phyloP scores from a whole-genome alignment of 2,888 invertebrate species.

The Cryptus viduatorius region DNA sequence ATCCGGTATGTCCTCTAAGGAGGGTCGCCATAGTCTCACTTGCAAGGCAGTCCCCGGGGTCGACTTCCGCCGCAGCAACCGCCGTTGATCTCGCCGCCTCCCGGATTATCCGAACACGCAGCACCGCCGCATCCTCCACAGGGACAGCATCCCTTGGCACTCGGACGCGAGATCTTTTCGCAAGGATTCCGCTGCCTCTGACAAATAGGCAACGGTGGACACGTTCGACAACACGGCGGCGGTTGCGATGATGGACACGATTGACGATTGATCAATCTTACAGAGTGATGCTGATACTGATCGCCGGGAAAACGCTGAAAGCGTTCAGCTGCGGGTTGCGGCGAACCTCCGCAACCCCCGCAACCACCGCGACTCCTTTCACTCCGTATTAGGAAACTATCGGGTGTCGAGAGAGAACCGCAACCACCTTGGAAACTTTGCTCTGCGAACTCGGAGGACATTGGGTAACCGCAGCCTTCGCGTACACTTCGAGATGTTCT shows the following conservation, averaged over 20 bases:
- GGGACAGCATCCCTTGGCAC: slow-evolving; percentile 66
- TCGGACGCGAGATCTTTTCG: slow-evolving; percentile 19
- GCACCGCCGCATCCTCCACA: slow-evolving; percentile 72
- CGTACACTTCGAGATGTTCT: slow-evolving; percentile 1
- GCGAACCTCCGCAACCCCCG: slow-evolving; percentile 65
- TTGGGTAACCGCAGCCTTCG: slow-evolving; percentile 7
- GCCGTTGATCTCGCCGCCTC: slow-evolving; percentile 33
- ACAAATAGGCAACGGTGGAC: slow-evolving; percentile 48
- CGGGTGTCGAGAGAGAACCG: slow-evolving; percentile 11
- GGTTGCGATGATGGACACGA: slow-evolving; percentile 56
- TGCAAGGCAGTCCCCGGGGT: slow-evolving; percentile 67
- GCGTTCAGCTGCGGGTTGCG: slow-evolving; percentile 32
- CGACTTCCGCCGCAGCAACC: slow-evolving; percentile 69
- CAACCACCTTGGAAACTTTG: slow-evolving; percentile 35
- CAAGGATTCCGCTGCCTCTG: slow-evolving; percentile 38
- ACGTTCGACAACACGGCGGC: slow-evolving; percentile 54
- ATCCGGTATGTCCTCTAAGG: background rate
- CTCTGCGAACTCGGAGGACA: background rate
- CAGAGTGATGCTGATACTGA: slow-evolving; percentile 28
- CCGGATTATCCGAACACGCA: slow-evolving; percentile 65
- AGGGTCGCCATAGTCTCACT: slow-evolving; percentile 56
- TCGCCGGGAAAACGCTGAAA: slow-evolving; percentile 8
- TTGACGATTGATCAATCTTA: slow-evolving; percentile 53
- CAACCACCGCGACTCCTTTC: slow-evolving; percentile 59
- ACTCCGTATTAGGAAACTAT: slow-evolving; percentile 24